Base-by-base conservation (phyloP, 2,113 vertebrate genomes). In the Leucoraja erinaceus region DNA sequence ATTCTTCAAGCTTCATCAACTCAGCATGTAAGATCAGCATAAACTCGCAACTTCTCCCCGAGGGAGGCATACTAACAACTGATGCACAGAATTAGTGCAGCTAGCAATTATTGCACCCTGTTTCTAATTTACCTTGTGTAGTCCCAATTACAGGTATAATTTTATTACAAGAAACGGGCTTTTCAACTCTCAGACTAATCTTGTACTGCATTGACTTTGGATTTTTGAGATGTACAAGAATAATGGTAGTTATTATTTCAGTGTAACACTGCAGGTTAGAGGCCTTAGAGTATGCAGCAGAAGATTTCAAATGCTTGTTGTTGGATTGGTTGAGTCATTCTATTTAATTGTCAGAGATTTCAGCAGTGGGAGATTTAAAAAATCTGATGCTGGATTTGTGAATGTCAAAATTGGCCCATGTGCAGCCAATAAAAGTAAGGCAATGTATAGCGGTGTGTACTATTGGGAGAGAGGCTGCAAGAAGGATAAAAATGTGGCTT, bases 121-220 rank as follows among this genome's bases (percentile, higher is more conserved):
- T 33, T n/a, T 66, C n/a, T 90, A 90, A 90, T 20, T 86, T 90
- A 90, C 33, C 61, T 90, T 68, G 28, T 31, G 31, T n/a, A 83
- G 9, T 22, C 79, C 54, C 54, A 25, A 28, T 83, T 56, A 84
- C 25, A 9, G 79, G 56, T 59, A 9, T 8, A 28, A 8, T 28
- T 84, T 84, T 56, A 54, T 59, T 10, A 59, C 20, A 12, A 28
- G 20, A 20, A 83, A 54, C 79, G 20, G 78, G 22, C 28, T 28
- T 84, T 84, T 28, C 8, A 84, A 25, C 22, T 59, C 8, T 12
- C n/a, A 77, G 54, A 8, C 38, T 38, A 81, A 22, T 81, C n/a
- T 4, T 33, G 38, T 38, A 78, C 14, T 31, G 31, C 38, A 38
- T 77, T 78, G 18, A 78, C 8, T 78, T n/a, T 78, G 76, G 31